These are phyloP conservation scores for Capreolus pygargus DNA, from an alignment of 2,113 vertebrate genomes.

Conservation along the genomic window DNA sequence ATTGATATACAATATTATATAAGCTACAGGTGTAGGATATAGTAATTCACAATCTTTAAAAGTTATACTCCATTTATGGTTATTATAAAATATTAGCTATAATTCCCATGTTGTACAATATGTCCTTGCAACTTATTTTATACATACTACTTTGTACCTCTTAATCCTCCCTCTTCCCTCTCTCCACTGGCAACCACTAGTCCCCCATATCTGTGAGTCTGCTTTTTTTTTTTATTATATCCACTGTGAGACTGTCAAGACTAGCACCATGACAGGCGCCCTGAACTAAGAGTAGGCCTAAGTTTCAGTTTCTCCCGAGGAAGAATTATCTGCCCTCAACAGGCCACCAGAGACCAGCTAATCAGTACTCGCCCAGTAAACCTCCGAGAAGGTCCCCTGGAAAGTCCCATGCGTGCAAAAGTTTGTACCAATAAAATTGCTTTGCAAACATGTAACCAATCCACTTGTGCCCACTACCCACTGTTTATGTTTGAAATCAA, in stretches of 20 bases:
- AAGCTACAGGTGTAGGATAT: neutral
- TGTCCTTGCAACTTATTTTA: neutral
- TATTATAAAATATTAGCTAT: neutral
- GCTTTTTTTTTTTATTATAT: neutral
- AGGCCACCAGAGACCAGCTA: too few relatives aligned
- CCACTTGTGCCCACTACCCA: too few relatives aligned
- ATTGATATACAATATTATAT: neutral
- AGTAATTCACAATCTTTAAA: neutral
- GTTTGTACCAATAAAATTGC: too few relatives aligned
- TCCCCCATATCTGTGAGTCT: neutral
- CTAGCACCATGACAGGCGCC: too few relatives aligned
- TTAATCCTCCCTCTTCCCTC: neutral
- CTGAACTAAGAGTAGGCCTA: too few relatives aligned
- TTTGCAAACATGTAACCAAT: too few relatives aligned
- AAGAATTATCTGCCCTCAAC: too few relatives aligned
- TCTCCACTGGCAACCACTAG: neutral
- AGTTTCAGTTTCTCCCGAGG: too few relatives aligned
- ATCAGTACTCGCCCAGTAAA: too few relatives aligned
- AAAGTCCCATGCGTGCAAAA: too few relatives aligned
- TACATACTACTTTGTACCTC: neutral
- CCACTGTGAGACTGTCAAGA: neutral
- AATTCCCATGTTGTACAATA: neutral
- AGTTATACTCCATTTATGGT: neutral
- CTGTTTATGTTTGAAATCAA: too few relatives aligned
- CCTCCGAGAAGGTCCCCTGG: too few relatives aligned